These are phyloP conservation scores for Clarias macrocephalus DNA, from an alignment of 2,113 vertebrate species.

Conservation along the genomic window DNA sequence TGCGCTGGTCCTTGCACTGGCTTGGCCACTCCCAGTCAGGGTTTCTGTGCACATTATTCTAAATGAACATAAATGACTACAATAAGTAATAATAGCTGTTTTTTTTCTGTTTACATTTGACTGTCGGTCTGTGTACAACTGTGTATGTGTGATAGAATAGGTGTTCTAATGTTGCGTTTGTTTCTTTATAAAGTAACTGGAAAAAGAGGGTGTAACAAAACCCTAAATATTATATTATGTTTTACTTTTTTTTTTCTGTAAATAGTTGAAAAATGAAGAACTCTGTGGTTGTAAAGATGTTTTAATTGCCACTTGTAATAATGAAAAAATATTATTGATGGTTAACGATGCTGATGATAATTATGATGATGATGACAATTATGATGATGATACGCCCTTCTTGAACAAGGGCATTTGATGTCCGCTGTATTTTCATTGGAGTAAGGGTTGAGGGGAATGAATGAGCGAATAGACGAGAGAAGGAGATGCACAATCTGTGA, in stretches of 20 bases:
- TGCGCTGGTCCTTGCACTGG: conserved; percentile 51
- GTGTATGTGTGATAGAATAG: conserved; percentile 64
- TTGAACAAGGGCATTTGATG: conserved; percentile 78
- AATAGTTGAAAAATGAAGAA: conserved; percentile 67
- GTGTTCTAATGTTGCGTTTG: conserved; percentile 69
- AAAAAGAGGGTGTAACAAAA: conserved; percentile 6
- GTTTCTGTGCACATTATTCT: conserved; percentile 68
- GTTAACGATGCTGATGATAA: conserved; percentile 66
- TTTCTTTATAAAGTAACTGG: conserved; percentile 66
- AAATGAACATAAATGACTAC: conserved; percentile 68
- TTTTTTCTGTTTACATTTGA: conserved; percentile 73
- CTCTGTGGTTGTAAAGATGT: conserved; percentile 68
- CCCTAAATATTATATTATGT: conserved; percentile 58
- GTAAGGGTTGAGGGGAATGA: conserved; percentile 54
- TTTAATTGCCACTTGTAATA: conserved; percentile 73
- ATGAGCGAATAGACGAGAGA: conserved; percentile 49
- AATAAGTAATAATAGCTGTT: conserved; percentile 71
- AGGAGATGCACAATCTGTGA: conserved; percentile 45
- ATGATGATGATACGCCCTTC: conserved; percentile 66
- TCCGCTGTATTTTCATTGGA: conserved; percentile 70
- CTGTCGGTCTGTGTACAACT: conserved; percentile 71
- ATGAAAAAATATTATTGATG: conserved; percentile 59
- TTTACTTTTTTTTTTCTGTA: conserved; percentile 70
- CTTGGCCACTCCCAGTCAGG: conserved; percentile 75
- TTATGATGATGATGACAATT: conserved; percentile 64